Evolutionary conservation across 1,140 invertebrate genomes (phyloP).

Genomic region (Drosophila leontia): DNA sequence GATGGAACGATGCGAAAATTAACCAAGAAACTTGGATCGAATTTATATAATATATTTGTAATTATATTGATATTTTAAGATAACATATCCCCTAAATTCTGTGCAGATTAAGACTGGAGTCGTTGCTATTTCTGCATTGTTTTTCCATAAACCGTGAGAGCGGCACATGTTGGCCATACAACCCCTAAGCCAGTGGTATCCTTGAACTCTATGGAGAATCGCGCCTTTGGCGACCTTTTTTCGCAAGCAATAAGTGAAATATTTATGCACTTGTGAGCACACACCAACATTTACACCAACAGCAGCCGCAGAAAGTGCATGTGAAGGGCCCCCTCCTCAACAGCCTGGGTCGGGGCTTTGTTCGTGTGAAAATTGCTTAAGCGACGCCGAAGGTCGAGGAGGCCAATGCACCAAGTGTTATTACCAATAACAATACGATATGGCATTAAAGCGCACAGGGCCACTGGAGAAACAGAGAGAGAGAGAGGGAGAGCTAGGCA

Average conservation of each 20-base stretch:
- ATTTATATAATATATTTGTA: neutral
- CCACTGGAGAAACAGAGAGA: slow-evolving; percentile 6
- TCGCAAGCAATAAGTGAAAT: slow-evolving; percentile 38
- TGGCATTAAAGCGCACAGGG: slow-evolving; percentile 26
- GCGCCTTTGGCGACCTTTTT: slow-evolving; percentile 29
- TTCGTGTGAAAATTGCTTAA: slow-evolving; percentile 30
- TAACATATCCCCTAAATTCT: neutral
- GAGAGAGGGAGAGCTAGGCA: too few species aligned
- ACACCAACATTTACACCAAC: neutral
- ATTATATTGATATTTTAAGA: neutral
- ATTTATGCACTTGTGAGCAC: slow-evolving; percentile 43
- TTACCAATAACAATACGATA: slow-evolving; percentile 33
- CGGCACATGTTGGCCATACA: neutral
- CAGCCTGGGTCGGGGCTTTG: slow-evolving; percentile 4
- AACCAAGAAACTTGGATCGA: neutral
- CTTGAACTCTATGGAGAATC: slow-evolving; percentile 50
- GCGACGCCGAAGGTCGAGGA: slow-evolving; percentile 33
- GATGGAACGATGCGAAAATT: neutral
- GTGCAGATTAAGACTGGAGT: neutral
- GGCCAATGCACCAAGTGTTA: slow-evolving; percentile 40
- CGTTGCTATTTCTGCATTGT: neutral
- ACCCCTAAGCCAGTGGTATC: slow-evolving; percentile 14
- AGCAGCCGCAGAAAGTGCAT: slow-evolving; percentile 24
- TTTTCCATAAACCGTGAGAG: neutral
- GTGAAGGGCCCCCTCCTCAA: slow-evolving; percentile 22